Base-by-base conservation (phyloP, 2,888 invertebrate genomes). In the Microctonus brassicae region DNA sequence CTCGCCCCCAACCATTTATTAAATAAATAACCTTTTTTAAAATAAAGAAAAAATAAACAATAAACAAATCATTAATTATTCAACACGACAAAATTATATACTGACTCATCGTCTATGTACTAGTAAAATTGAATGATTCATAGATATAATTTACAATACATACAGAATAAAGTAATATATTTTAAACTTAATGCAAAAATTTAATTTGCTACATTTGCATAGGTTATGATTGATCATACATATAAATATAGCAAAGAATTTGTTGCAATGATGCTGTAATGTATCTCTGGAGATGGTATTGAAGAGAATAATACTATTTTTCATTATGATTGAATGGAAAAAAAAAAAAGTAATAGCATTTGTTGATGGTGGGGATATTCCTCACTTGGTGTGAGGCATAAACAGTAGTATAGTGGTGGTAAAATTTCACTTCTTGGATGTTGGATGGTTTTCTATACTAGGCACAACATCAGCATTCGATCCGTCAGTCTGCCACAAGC, bases 401-500 rank as follows among this genome's bases (percentile, higher is more conserved):
- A 29, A 29, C 29, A 47, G 57, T 24, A 5, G 17, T 13, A 29
- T 5, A 64, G 65, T 66, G 57, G 65, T 66, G 65, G 65, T 34
- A 39, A 42, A 20, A 58, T 33, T 33, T 58, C 20, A 17, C 34
- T 53, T 17, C n/a, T n/a, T n/a, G n/a, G n/a, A n/a, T 29, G 9
- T 24, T 53, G 34, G 52, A 29, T 47, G n/a, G 9, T n/a, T 20
- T 20, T 17, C 47, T 24, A 24, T 13, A 29, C 4, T 53, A 53
- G 53, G 4, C 17, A 17, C 22, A 20, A 1, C 20, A 53, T n/a
- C n/a, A 9, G 26, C 57, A 26, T 7, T 29, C 11, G n/a, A 13
- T 4, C 52, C 60, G 55, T 55, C 70, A 71, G 70, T 71, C 60
- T 61, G 66, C 65, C 42, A 42, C 55, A 29, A 34, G 34, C 58